phyloP scores from a whole-genome alignment of 2,797 vertebrate genomes.

The Hemitrygon akajei region DNA sequence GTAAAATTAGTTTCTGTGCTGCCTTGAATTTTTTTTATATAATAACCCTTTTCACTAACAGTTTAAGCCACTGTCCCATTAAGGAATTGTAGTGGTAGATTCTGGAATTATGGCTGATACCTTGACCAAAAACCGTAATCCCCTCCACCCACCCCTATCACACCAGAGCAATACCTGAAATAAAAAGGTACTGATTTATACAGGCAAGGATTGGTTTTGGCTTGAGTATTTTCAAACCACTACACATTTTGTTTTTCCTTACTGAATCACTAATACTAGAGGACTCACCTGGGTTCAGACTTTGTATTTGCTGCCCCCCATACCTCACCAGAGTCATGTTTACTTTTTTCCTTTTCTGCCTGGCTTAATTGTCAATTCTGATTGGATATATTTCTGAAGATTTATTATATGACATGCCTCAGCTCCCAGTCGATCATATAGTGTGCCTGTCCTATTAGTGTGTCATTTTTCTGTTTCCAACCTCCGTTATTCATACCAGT shows the following conservation, averaged over 20 bases:
- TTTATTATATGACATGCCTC: not conserved
- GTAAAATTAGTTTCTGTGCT: not conserved
- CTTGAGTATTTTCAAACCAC: not conserved
- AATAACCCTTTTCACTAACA: not conserved
- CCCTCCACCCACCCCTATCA: not conserved
- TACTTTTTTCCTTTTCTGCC: not conserved
- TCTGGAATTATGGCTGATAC: not conserved
- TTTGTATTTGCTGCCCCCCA: not conserved
- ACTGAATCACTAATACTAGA: not conserved
- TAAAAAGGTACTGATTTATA: not conserved
- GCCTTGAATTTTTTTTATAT: not conserved
- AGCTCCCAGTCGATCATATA: not conserved
- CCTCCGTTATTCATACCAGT: no score
- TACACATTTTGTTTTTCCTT: not conserved
- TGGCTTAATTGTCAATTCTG: not conserved
- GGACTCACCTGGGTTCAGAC: not conserved
- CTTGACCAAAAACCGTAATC: not conserved
- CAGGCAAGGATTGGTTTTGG: not conserved
- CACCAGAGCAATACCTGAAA: not conserved
- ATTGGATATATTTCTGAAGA: not conserved
- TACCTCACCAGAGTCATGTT: not conserved
- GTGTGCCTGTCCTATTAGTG: not conserved
- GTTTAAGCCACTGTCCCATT: not conserved
- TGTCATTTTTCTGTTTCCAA: not conserved
- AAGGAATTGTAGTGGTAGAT: not conserved